Evolutionary conservation across 2,888 invertebrate genomes (phyloP), one percentile per base, ranked within the genome.

Genomic region (Cerastis rubricosa): DNA sequence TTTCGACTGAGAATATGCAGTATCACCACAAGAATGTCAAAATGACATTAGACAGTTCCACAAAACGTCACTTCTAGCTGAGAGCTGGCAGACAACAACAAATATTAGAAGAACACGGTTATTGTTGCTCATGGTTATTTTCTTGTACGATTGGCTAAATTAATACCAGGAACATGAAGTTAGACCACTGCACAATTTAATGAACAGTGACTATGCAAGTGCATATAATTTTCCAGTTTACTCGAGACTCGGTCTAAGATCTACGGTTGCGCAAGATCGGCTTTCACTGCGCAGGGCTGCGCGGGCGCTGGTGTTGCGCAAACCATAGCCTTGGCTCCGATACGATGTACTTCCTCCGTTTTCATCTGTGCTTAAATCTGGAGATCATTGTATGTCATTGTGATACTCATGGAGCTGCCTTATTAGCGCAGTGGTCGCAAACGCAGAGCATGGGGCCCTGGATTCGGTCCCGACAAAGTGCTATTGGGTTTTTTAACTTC

Each of bases 221-320:
- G 65, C 71, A 63, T 57, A 63, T 61, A 64, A 74, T 74, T 81
- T 65, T 19, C 63, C 25, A 65, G 25, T 76, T 72, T 72, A 79
- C 47, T 65, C 29, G 57, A 65, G 63, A 59, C 71, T 75, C 22
- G 61, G 65, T 75, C 64, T 69, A 40, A 84, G 78, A 85, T 84
- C 74, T 74, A 74, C 40, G n/a, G 71, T 89, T 86, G 89, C 81
- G 89, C 86, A 88, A 89, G 85, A 84, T 71, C 79, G 73, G 88
- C 89, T 90, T 90, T 90, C 89, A 85, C 88, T 84, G 86, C 85
- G 72, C 82, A 76, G 82, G 71, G 80, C 78, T 76, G 85, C 78
- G 78, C 84, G 57, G 45, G 80, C 81, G 80, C 78, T 70, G 11
- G 70, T 14, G 70, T 87, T 86, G 81, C 76, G 85, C 83, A 88